Conservation (phyloP, 2,113 vertebrate genomes). For the Chlamydotis undulata region DNA sequence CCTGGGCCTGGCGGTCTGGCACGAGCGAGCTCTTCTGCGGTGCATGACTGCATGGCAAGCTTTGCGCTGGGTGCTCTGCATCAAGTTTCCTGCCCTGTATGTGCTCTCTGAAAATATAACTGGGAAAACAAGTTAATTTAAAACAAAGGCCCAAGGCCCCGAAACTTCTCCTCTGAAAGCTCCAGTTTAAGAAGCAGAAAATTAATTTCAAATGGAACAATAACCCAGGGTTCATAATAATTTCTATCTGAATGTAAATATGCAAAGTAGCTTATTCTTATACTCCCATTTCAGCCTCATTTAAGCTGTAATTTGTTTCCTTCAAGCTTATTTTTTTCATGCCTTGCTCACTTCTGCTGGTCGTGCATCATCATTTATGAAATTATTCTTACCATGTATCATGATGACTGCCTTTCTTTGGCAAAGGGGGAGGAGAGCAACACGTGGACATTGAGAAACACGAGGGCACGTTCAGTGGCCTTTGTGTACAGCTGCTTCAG, state of each 20-base stretch:
- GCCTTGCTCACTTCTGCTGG: not conserved
- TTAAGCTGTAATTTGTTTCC: not conserved
- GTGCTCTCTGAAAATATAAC: not conserved
- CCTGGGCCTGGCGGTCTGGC: not conserved
- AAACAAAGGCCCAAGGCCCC: not conserved
- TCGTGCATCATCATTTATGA: not conserved
- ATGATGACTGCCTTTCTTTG: not conserved
- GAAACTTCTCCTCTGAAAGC: not conserved
- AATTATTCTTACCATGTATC: not conserved
- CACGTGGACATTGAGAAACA: not conserved
- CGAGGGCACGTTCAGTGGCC: not conserved
- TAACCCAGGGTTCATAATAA: not conserved
- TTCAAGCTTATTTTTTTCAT: not conserved
- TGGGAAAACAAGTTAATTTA: not conserved
- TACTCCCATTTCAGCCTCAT: not conserved
- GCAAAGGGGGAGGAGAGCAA: not conserved
- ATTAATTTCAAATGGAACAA: not conserved
- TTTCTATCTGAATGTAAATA: not conserved
- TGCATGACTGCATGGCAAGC: constrained; percentile 41
- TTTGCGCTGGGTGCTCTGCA: not conserved
- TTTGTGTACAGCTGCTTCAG: not conserved
- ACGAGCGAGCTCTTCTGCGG: not conserved
- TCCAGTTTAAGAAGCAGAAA: not conserved
- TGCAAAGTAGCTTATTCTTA: not conserved
- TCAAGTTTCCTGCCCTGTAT: not conserved